Conservation (phyloP, 2,888 invertebrate species). For the Allophyes oxyacanthae region DNA sequence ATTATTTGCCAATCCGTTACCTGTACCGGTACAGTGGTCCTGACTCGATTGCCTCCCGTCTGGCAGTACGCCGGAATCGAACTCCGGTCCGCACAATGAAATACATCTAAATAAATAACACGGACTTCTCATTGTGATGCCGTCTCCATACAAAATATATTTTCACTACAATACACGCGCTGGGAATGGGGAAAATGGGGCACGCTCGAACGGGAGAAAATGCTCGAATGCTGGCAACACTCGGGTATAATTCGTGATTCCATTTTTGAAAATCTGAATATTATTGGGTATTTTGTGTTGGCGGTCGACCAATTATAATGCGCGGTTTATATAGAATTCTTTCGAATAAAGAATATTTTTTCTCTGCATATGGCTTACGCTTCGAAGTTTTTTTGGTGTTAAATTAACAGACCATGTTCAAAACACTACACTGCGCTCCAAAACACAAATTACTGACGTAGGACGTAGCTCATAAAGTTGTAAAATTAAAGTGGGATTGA, state of each 20-base stretch:
- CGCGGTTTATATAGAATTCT: constrained; percentile 19
- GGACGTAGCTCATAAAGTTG: too few relatives aligned
- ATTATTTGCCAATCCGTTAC: constrained; percentile 82
- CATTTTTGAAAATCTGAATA: constrained; percentile 71
- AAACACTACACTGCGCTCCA: too few relatives aligned
- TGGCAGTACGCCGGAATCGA: constrained; percentile 73
- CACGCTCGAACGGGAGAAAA: constrained; percentile 77
- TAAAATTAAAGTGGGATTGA: too few relatives aligned
- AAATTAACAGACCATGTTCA: too few relatives aligned
- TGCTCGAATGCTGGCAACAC: constrained; percentile 73
- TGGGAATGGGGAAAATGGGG: constrained; percentile 78
- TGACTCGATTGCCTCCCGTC: constrained; percentile 79
- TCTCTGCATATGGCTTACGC: neutral
- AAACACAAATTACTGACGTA: too few relatives aligned
- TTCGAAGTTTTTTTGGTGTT: too few relatives aligned
- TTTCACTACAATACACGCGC: constrained; percentile 75
- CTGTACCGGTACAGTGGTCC: constrained; percentile 66
- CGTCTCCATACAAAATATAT: constrained; percentile 82
- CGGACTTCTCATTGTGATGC: constrained; percentile 80
- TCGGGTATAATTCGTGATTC: constrained; percentile 70
- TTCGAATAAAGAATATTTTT: constrained; percentile 20
- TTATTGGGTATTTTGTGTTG: constrained; percentile 52
- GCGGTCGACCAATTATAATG: constrained; percentile 46
- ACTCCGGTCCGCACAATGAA: constrained; percentile 75
- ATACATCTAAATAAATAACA: constrained; percentile 87